These are phyloP conservation scores for Aplysina aerophoba DNA, from an alignment of 37 sponge, comb jelly and placozoan species.

Conservation along the genomic window DNA sequence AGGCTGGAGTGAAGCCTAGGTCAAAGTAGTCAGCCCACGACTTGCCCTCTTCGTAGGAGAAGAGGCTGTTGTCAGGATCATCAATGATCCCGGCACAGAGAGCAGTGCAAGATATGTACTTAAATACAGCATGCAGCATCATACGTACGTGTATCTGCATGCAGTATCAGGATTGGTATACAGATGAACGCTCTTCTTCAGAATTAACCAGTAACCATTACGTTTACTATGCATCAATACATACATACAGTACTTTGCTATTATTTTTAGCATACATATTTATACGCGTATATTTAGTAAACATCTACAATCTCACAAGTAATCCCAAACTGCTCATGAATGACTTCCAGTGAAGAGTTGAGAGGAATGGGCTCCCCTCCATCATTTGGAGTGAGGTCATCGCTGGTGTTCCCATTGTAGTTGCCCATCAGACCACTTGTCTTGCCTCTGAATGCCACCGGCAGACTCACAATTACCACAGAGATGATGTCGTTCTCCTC, in stretches of 20 bases:
- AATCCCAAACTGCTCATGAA: slow-evolving; percentile 46
- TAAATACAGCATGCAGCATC: neutral
- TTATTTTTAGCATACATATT: neutral
- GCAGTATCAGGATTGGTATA: neutral
- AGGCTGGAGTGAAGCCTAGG: slow-evolving; percentile 55
- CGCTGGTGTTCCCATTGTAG: slow-evolving; percentile 36
- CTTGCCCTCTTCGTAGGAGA: slow-evolving; percentile 46
- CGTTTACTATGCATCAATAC: too few relatives aligned
- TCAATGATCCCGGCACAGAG: slow-evolving; percentile 57
- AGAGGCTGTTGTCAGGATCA: slow-evolving; percentile 43
- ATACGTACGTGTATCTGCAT: too few relatives aligned
- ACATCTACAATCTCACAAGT: slow-evolving; percentile 22
- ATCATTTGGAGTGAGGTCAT: slow-evolving; percentile 47
- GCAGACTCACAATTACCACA: slow-evolving; percentile 29
- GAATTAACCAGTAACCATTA: too few relatives aligned
- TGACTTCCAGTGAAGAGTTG: slow-evolving; percentile 33
- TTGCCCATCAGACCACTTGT: slow-evolving; percentile 52
- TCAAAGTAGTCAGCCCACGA: slow-evolving; percentile 55
- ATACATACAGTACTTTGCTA: too few relatives aligned
- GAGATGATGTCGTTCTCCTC: slow-evolving; percentile 50
- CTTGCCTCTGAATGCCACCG: neutral
- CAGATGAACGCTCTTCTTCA: neutral
- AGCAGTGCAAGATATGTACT: neutral
- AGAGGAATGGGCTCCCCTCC: slow-evolving; percentile 16
- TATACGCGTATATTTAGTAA: neutral